Evolutionary conservation across 2,888 invertebrate genomes (phyloP).

Genomic region (Arrhopalites spinosus): DNA sequence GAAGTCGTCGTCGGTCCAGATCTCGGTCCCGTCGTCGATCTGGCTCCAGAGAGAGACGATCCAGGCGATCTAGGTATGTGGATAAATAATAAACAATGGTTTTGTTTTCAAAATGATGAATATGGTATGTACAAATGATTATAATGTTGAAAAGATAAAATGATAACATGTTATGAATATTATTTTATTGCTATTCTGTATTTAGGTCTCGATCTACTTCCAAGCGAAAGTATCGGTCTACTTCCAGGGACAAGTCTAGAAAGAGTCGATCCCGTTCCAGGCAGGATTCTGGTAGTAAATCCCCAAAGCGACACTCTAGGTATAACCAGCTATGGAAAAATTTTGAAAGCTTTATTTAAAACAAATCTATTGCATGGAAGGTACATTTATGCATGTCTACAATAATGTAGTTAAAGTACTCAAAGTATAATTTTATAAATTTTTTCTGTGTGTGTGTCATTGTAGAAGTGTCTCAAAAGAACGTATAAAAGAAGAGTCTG

Average conservation of each 20-base stretch:
- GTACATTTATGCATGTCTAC: too few species aligned
- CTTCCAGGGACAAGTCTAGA: background rate
- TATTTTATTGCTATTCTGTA: background rate
- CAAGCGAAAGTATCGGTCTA: background rate
- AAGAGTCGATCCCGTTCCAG: conserved; percentile 27
- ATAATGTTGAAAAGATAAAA: too few species aligned
- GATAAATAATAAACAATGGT: background rate
- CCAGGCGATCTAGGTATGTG: too few species aligned
- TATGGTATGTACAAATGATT: too few species aligned
- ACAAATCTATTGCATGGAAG: background rate
- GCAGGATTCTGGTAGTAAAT: conserved; percentile 20
- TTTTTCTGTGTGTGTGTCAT: too few species aligned
- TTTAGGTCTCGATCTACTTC: conserved; percentile 41
- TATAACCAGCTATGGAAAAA: background rate
- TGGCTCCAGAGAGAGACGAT: too few species aligned
- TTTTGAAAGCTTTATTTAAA: background rate
- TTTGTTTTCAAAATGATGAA: background rate
- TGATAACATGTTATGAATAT: too few species aligned
- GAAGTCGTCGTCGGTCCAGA: too few species aligned
- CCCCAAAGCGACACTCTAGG: conserved; percentile 41
- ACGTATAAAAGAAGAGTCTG: conserved; percentile 35
- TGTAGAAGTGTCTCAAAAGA: conserved; percentile 43
- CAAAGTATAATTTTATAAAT: too few species aligned
- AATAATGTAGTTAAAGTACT: too few species aligned
- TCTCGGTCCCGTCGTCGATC: too few species aligned